Evolutionary conservation across 2,797 vertebrate species (phyloP), one percentile per base, ranked within the genome.

Genomic region (Phataginus tricuspis): DNA sequence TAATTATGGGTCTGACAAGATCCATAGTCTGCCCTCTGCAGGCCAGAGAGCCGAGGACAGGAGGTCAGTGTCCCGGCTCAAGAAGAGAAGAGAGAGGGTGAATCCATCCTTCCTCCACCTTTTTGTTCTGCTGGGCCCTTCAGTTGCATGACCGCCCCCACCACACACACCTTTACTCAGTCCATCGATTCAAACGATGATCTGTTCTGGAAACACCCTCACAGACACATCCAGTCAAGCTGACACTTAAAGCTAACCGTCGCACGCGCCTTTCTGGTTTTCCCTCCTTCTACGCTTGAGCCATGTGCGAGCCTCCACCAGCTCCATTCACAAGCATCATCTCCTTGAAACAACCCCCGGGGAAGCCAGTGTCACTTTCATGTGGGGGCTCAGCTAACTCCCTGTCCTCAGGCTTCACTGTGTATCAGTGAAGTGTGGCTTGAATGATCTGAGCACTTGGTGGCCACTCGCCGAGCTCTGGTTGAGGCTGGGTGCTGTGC

Each of bases 401-500:
- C 34, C 74, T 4, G 0, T 3, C 2, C 8, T 25, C 55, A 13
- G 55, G 6, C 53, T 19, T 7, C 6, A 18, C n/a, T 21, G 55
- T 7, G 53, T 37, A 29, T 59, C 0, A 5, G 13, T 25, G 42
- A 19, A 12, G 57, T 53, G 0, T 1, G 14, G 57, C 39, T 14
- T 12, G 23, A 61, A 37, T 12, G 2, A 16, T 7, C 3, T 49
- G 1, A 45, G 6, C 15, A 0, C 23, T 4, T n/a, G 34, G 31
- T 10, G 37, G 45, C 59, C 10, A 12, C 0, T 29, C 19, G 12
- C 29, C 4, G 37, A 77, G 31, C 29, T 51, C 6, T 1, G 11
- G 37, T 25, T 13, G 49, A 7, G 0, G 1, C 2, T 3, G 0
- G 27, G 39, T 21, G 3, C 63, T 2, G 9, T 4, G 59, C 18